Base-by-base conservation (phyloP, 2,797 vertebrate species). In the Muraenolepis orangiensis region DNA sequence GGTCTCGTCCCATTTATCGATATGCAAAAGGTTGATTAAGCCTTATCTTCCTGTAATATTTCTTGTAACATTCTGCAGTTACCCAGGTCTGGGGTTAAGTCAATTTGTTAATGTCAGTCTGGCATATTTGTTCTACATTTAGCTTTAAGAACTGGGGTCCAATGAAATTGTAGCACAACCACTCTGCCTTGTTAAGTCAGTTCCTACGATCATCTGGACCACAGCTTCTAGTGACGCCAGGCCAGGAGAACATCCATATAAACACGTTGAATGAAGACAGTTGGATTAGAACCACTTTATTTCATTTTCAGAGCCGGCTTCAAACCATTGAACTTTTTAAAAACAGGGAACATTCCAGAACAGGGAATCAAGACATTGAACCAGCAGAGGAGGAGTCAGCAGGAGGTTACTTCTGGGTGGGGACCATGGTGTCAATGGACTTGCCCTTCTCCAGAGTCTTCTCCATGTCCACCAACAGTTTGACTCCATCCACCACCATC, bases 401-500 rank as follows among this genome's bases (percentile, higher is more conserved):
- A 14, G 16, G 28, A 40, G 3, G 61, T 96, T 92, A 98, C 94
- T 99, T 98, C 92, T 98, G 96, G 80, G 92, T 89, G 1, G 97
- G 98, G 61, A 99, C 94, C 75, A 98, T 80, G 92, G 95, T 93
- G 0, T 97, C 94, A 10, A 99, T 96, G 75, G 92, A 76, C 92
- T 96, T 90, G 77, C 94, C 93, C 74, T 96, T 96, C 87, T 98
- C 97, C 92, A 99, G 94, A 85, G 78, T 83, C 90, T 98, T 98
- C 87, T 99, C 98, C 96, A 99, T 98, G 46, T 97, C 95, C 0
- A 95, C 90, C 80, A 99, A 94, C 85, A 98, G 91, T 81, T 95
- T 96, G 84, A 99, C 92, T 0, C 98, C 97, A 0, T 99, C 97
- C 0, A 99, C 96, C 88, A 99, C 95, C 95, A 93, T 96, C 93